Conservation (phyloP, 2,888 invertebrate species). For the Pantelozetes paolii region DNA sequence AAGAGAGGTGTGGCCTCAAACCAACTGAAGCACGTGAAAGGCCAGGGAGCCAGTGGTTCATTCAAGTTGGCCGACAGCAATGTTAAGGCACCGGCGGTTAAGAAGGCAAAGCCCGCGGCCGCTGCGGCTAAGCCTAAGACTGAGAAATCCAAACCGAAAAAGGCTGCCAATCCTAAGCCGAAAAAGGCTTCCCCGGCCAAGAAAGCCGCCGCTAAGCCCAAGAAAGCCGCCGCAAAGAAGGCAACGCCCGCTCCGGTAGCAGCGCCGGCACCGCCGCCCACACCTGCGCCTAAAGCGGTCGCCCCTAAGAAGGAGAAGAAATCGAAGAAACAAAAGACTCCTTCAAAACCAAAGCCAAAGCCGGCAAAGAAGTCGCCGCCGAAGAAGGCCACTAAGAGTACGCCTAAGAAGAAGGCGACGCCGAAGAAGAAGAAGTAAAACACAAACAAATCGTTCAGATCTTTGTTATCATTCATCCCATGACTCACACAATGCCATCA, state of each 20-base stretch:
- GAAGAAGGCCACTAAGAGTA: background rate
- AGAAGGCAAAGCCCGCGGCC: constrained; percentile 36
- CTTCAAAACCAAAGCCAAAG: constrained; percentile 23
- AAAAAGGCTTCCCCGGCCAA: constrained; percentile 14
- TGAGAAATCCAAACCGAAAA: constrained; percentile 43
- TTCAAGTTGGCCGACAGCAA: constrained; percentile 47
- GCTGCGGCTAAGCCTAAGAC: constrained; percentile 42
- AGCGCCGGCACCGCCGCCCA: background rate
- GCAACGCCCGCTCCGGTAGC: background rate
- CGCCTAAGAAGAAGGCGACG: constrained; percentile 35
- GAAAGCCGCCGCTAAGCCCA: constrained; percentile 12
- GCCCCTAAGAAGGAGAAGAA: constrained; percentile 24
- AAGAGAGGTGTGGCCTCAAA: constrained; percentile 59
- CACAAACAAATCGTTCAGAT: background rate
- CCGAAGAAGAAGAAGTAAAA: constrained; percentile 33
- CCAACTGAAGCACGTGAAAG: constrained; percentile 50
- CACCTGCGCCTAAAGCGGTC: background rate
- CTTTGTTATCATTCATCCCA: constrained; percentile 13
- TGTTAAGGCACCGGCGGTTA: constrained; percentile 23
- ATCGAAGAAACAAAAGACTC: constrained; percentile 23
- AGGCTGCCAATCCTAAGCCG: constrained; percentile 38
- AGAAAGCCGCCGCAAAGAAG: constrained; percentile 23
- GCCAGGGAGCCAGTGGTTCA: constrained; percentile 50
- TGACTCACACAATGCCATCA: background rate
- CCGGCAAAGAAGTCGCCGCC: constrained; percentile 13